phyloP scores from a whole-genome alignment of 2,888 invertebrate species.

The Acleris holmiana region DNA sequence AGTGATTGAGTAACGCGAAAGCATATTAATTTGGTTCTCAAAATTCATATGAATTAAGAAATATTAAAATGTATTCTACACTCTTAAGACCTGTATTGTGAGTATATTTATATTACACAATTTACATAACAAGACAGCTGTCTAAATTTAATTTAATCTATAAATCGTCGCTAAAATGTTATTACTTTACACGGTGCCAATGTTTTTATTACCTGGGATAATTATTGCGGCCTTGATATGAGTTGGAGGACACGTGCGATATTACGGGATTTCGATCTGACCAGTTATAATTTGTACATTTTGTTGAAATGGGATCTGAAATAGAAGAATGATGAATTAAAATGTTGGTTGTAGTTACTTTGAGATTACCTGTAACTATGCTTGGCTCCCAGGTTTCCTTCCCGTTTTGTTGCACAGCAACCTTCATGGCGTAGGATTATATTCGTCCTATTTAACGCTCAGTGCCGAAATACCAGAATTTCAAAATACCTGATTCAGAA shows the following conservation, averaged over 20 bases:
- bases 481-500: no score
- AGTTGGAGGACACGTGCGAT: neutral
- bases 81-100: conserved; percentile 77
- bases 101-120: conserved; percentile 79
- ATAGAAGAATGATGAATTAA: neutral
- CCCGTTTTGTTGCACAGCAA: conserved; percentile 15
- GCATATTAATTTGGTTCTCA: conserved; percentile 47
- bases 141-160: conserved; percentile 62
- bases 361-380: conserved; percentile 10
- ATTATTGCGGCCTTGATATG: neutral
- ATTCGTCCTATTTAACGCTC: no score
- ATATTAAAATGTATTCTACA: conserved; percentile 78
- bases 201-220: conserved; percentile 1
- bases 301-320: neutral
- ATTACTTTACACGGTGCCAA: neutral
- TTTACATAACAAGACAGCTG: conserved; percentile 83
- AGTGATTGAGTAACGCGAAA: conserved; percentile 52
- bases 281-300: neutral
- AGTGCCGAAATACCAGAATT: no score
- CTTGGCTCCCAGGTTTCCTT: conserved; percentile 35
- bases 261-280: neutral
- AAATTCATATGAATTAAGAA: conserved; percentile 63
- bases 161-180: conserved; percentile 41
- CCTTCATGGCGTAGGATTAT: conserved; percentile 8
- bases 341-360: conserved; percentile 3